Evolutionary conservation across 37 sponge, comb jelly and placozoan species (phyloP), one percentile per base, ranked within the genome.

Genomic region (Petrosia ficiformis): DNA sequence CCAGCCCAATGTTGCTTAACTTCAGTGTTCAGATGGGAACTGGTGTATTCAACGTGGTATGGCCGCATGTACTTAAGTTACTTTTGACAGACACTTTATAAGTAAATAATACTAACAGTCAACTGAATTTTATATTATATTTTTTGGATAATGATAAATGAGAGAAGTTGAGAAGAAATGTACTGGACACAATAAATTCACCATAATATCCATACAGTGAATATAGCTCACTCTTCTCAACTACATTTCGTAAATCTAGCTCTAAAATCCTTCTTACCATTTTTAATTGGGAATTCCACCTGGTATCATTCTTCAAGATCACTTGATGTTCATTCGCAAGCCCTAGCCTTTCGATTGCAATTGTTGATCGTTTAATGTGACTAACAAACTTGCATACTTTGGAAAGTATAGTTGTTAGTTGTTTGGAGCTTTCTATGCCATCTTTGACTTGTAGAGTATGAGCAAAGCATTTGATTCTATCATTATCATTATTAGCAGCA

Each of bases 401-500:
- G 10, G n/a, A 14, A 3, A 76, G 65, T 2, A 65, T n/a, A 40
- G 77, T 24, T 29, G 2, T 16, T 22, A 76, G n/a, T 64, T 24
- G 29, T 34, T 36, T 11, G 26, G 66, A 66, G 36, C 29, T n/a
- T 22, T 76, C 61, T 21, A 76, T 60, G 1, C 77, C 77, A 40
- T 76, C 77, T 71, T 71, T 71, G 4, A 71, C 44, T 41, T 71
- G 72, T 29, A 71, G 44, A n/a, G 72, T 71, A 35, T 71, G 72
- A 25, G 72, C 72, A 71, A 71, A 71, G 28, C 72, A 71, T 26
- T 26, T 38, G 2, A n/a, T n/a, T n/a, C n/a, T n/a, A n/a, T n/a
- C n/a, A n/a, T n/a, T n/a, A n/a, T n/a, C n/a, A n/a, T n/a, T n/a
- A n/a, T n/a, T n/a, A n/a, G n/a, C n/a, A n/a, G n/a, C n/a, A n/a